Percentiles rank a stretch among this genome's conserved stretches.
phyloP scores from a whole-genome alignment of 2,797 vertebrate genomes.

The Alauda arvensis region DNA sequence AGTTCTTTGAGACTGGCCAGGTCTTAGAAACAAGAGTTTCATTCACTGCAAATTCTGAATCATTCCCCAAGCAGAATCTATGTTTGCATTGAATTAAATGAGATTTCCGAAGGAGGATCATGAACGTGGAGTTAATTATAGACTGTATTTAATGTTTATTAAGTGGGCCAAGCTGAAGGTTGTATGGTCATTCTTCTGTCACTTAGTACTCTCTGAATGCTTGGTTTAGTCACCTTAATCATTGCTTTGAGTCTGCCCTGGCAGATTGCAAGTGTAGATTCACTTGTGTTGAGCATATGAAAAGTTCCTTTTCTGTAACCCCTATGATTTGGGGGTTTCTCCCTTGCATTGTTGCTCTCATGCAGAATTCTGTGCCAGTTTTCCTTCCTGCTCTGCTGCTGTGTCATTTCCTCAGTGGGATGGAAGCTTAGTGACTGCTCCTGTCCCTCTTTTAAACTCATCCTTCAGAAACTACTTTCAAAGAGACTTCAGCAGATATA shows the following conservation, averaged over 20 bases:
- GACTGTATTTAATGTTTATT: neutral
- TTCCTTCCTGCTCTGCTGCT: neutral
- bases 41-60: slow-evolving; percentile 27
- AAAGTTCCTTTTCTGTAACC: neutral
- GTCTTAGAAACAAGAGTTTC: slow-evolving; percentile 22
- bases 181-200: neutral
- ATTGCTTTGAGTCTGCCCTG: neutral
- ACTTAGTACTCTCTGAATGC: neutral
- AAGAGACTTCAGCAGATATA: neutral
- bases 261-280: neutral
- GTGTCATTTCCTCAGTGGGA: neutral
- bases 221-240: neutral
- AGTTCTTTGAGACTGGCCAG: slow-evolving; percentile 22
- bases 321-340: neutral
- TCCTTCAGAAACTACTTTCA: neutral
- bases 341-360: accelerated
- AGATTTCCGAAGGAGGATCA: neutral
- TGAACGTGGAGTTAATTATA: neutral
- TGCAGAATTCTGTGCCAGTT: neutral
- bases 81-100: neutral
- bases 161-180: neutral
- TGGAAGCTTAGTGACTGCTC: neutral
- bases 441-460: neutral
- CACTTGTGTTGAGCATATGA: neutral
- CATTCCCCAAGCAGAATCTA: neutral